Evolutionary conservation across 2,113 vertebrate genomes (phyloP).

Genomic region (Fulmarus glacialis): DNA sequence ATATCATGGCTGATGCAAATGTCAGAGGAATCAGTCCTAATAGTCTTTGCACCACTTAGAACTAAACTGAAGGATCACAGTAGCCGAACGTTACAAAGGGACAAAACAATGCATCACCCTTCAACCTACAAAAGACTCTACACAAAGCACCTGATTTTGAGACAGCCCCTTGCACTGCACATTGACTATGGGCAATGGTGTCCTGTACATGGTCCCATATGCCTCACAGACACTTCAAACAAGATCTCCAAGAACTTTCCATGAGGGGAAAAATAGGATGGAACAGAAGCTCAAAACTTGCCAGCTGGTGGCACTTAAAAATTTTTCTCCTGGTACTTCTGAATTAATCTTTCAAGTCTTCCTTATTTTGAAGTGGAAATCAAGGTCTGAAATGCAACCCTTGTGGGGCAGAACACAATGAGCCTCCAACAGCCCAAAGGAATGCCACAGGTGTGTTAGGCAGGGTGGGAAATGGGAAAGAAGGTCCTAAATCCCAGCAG

Average conservation of each 20-base stretch:
- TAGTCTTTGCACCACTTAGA: neutral
- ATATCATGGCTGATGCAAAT: slow-evolving; percentile 7
- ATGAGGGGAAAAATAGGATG: neutral
- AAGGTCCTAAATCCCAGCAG: neutral
- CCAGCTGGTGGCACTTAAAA: neutral
- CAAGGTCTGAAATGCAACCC: neutral
- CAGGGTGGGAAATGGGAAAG: neutral
- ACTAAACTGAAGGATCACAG: neutral
- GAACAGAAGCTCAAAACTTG: neutral
- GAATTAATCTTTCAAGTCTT: neutral
- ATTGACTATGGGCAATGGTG: neutral
- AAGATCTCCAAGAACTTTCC: neutral
- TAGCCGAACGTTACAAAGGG: neutral
- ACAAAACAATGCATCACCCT: neutral
- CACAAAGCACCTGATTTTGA: neutral
- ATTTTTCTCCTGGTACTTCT: neutral
- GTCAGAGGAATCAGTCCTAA: neutral
- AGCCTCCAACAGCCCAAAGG: neutral
- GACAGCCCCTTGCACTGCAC: neutral
- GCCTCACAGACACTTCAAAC: neutral
- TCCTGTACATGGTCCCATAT: accelerated
- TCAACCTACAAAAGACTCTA: neutral
- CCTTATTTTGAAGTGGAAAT: neutral
- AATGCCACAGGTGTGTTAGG: neutral
- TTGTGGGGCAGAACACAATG: neutral